phyloP scores from a whole-genome alignment of 2,888 invertebrate genomes.

The Archips crataeganus region DNA sequence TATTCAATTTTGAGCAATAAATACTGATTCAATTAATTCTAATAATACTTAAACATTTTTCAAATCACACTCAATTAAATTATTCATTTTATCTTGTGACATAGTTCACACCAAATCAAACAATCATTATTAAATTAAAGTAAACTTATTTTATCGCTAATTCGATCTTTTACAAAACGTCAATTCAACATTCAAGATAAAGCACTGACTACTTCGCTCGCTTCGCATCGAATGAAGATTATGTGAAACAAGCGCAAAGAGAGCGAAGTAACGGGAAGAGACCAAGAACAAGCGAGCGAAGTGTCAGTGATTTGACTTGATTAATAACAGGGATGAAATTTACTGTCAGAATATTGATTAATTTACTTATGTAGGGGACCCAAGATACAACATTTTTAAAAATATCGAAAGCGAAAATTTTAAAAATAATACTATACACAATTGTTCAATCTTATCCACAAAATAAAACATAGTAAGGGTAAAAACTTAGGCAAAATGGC shows the following conservation, averaged over 20 bases:
- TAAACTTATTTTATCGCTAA: neutral
- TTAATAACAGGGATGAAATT: too few species aligned
- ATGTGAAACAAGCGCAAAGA: neutral
- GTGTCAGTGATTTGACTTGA: neutral
- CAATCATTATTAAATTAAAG: neutral
- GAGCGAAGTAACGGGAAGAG: neutral
- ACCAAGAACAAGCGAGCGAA: neutral
- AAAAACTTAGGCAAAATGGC: constrained; percentile 9
- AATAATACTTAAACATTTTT: constrained; percentile 23
- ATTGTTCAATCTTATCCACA: neutral
- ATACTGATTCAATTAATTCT: constrained; percentile 48
- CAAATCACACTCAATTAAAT: neutral
- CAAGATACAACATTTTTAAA: too few species aligned
- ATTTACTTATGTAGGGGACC: too few species aligned
- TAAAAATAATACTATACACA: neutral
- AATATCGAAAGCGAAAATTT: neutral
- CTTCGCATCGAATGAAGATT: neutral
- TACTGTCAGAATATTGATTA: too few species aligned
- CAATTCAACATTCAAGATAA: too few species aligned
- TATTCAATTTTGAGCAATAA: constrained; percentile 51
- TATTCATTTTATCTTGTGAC: neutral
- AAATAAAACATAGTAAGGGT: neutral
- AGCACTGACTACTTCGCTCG: neutral
- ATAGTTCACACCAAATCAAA: neutral
- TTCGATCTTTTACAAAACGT: neutral